Evolutionary conservation across 92 coral and sea anemone genomes (phyloP).

Genomic region (Zoanthus gigantus): DNA sequence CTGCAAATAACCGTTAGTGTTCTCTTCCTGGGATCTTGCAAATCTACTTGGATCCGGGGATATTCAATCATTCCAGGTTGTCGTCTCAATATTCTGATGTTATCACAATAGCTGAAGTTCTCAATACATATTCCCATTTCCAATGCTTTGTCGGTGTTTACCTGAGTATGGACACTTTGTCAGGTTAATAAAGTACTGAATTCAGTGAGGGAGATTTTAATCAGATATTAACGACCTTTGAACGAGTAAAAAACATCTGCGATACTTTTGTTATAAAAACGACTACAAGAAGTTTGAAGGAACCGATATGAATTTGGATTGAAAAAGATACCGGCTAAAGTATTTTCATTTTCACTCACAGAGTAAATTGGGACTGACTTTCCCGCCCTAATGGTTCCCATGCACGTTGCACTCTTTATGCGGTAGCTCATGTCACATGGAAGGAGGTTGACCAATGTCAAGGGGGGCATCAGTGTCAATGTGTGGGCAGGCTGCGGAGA

Average conservation of each 20-base stretch:
- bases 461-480: constrained; percentile 86
- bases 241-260: too few species aligned
- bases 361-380: constrained; percentile 87
- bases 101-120: constrained; percentile 86
- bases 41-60: constrained; percentile 80
- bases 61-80: constrained; percentile 71
- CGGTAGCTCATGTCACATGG: constrained; percentile 90
- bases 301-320: too few species aligned
- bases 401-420: constrained; percentile 68
- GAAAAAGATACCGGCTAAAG: too few species aligned
- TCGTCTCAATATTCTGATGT: constrained; percentile 77
- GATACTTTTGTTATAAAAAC: too few species aligned
- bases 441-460: constrained; percentile 89
- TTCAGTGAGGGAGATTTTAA: too few species aligned
- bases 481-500: constrained; percentile 94
- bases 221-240: too few species aligned
- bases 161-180: constrained; percentile 60
- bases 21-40: constrained; percentile 82
- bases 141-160: constrained; percentile 81
- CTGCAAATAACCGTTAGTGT: constrained; percentile 79
- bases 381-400: constrained; percentile 94
- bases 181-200: neutral
- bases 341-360: constrained; percentile 56
- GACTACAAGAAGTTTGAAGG: too few species aligned
- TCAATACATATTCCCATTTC: constrained; percentile 86